phyloP scores from a whole-genome alignment of 2,113 vertebrate species.

The Vicugna pacos region DNA sequence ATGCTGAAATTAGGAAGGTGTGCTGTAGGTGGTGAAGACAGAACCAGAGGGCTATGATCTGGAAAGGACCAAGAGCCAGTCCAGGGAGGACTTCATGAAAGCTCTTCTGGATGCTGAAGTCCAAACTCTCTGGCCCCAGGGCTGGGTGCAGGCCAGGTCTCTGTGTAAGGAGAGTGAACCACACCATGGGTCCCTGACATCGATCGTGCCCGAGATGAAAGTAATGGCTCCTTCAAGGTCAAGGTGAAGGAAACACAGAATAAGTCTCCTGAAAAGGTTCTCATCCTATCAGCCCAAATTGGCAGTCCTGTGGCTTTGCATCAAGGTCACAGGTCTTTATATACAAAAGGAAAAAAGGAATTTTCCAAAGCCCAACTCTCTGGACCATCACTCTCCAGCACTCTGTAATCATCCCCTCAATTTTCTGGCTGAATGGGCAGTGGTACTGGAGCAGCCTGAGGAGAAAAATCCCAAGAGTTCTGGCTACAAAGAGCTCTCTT shows the following conservation, averaged over 20 bases:
- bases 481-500: slow-evolving; percentile 81
- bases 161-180: slow-evolving; percentile 89
- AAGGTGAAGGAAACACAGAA: slow-evolving; percentile 85
- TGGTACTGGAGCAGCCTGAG: slow-evolving; percentile 79
- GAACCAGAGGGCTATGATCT: slow-evolving; percentile 88
- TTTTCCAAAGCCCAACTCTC: slow-evolving; percentile 81
- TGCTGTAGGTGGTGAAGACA: slow-evolving; percentile 87
- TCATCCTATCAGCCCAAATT: slow-evolving; percentile 52
- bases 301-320: slow-evolving; percentile 66
- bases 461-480: slow-evolving; percentile 84
- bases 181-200: slow-evolving; percentile 81
- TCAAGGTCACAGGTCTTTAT: slow-evolving; percentile 44
- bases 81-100: slow-evolving; percentile 90
- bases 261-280: slow-evolving; percentile 79
- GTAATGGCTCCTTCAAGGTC: slow-evolving; percentile 82
- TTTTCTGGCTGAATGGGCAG: slow-evolving; percentile 84
- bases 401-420: slow-evolving; percentile 83
- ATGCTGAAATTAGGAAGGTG: slow-evolving; percentile 90
- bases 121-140: slow-evolving; percentile 92
- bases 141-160: slow-evolving; percentile 93
- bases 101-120: slow-evolving; percentile 89
- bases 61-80: slow-evolving; percentile 85
- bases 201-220: slow-evolving; percentile 86
- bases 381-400: slow-evolving; percentile 67
- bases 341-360: slow-evolving; percentile 83